Conservation (phyloP, 2,797 vertebrate species). For the Cheirogaleus major region DNA sequence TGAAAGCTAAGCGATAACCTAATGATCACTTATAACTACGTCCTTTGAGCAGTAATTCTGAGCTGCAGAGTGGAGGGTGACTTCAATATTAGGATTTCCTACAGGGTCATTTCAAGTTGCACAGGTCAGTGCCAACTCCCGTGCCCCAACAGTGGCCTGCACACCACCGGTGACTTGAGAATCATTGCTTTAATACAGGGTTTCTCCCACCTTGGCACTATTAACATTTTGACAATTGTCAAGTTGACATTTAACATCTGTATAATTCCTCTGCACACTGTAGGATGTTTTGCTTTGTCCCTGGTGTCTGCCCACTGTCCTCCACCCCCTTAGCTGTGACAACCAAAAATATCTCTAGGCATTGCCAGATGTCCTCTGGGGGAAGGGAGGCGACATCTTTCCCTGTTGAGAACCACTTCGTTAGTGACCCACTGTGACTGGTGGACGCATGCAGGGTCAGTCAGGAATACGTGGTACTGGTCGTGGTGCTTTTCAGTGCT, state of each 20-base stretch:
- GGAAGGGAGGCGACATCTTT: not conserved
- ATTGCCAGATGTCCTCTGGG: no score
- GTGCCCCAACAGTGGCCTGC: fast-evolving
- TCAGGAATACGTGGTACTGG: not conserved
- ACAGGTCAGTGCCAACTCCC: not conserved
- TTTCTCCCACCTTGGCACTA: not conserved
- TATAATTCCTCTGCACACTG: fast-evolving
- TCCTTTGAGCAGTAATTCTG: not conserved
- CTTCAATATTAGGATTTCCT: not conserved
- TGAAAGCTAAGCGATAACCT: not conserved
- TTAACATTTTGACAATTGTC: not conserved
- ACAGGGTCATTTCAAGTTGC: not conserved
- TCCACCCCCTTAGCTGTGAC: not conserved
- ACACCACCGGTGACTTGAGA: not conserved
- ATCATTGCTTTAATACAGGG: not conserved
- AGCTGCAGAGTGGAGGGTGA: not conserved
- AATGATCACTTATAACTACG: not conserved
- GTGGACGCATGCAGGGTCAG: not conserved
- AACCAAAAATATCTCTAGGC: not conserved
- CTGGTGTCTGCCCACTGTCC: not conserved
- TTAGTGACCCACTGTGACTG: not conserved
- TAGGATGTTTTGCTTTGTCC: no score
- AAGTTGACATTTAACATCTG: not conserved
- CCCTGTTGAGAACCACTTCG: not conserved
- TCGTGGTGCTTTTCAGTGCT: not conserved